Evolutionary conservation across 2,888 invertebrate genomes (phyloP).

Genomic region (Caenorhabditis macrosperma): DNA sequence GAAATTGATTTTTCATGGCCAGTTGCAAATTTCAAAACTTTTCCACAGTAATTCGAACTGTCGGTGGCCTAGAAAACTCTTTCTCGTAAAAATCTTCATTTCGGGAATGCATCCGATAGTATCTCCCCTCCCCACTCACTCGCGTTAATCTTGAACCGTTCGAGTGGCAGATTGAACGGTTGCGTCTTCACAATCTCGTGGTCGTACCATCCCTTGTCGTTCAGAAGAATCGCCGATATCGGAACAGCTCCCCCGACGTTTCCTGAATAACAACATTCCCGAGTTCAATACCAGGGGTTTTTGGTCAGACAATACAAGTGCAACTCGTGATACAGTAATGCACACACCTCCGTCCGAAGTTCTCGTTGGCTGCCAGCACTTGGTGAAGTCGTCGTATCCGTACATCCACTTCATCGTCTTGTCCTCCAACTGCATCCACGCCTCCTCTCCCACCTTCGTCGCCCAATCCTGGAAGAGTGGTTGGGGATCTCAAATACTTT

Average conservation of each 20-base stretch:
- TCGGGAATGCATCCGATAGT: too few species aligned
- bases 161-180: slow-evolving; percentile 72
- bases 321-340: too few species aligned
- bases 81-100: too few species aligned
- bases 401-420: slow-evolving; percentile 78
- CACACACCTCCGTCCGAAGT: slow-evolving; percentile 72
- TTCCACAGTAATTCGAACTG: too few species aligned
- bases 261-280: slow-evolving; percentile 36
- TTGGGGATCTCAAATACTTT: too few species aligned
- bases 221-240: slow-evolving; percentile 75
- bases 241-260: slow-evolving; percentile 77
- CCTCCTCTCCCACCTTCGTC: slow-evolving; percentile 63
- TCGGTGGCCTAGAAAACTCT: too few species aligned
- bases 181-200: slow-evolving; percentile 65
- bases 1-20: too few species aligned
- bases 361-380: slow-evolving; percentile 77
- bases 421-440: slow-evolving; percentile 71
- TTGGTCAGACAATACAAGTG: too few species aligned
- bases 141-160: slow-evolving; percentile 66
- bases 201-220: slow-evolving; percentile 76
- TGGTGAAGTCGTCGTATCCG: slow-evolving; percentile 70
- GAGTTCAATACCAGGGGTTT: too few species aligned
- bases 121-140: slow-evolving; percentile 38
- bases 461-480: slow-evolving; percentile 74
- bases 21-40: too few species aligned